Conservation (phyloP, 2,797 vertebrate genomes). For the Lithobates pipiens region DNA sequence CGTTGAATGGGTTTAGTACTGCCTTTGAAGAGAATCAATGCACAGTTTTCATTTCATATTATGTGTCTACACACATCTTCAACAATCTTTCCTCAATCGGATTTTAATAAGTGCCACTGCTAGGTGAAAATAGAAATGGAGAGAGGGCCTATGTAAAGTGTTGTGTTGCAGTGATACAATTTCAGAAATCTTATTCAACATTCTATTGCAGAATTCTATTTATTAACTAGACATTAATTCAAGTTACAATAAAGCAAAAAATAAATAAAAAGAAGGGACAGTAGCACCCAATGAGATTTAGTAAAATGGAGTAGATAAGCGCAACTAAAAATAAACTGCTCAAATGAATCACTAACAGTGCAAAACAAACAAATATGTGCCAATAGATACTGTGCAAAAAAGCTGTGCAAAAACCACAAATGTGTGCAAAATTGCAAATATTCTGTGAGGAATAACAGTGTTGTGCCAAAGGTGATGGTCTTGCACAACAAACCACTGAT, state of each 20-base stretch:
- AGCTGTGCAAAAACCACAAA: too few relatives aligned
- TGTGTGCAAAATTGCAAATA: too few relatives aligned
- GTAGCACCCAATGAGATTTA: too few relatives aligned
- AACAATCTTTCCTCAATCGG: constrained; percentile 1
- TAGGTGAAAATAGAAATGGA: constrained; percentile 18
- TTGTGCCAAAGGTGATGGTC: too few relatives aligned
- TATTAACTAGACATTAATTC: background rate
- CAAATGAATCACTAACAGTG: too few relatives aligned
- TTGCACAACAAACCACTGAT: too few relatives aligned
- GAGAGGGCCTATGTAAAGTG: background rate
- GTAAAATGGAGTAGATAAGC: too few relatives aligned
- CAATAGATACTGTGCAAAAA: too few relatives aligned
- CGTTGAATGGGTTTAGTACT: background rate
- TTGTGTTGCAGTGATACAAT: constrained; percentile 1
- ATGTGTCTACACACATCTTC: constrained; percentile 16
- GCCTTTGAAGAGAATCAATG: background rate
- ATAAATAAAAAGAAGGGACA: too few relatives aligned
- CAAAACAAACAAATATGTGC: too few relatives aligned
- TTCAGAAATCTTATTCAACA: background rate
- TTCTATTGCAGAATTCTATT: background rate
- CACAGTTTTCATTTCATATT: background rate
- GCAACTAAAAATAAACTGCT: too few relatives aligned
- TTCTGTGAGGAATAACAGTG: too few relatives aligned
- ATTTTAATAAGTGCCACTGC: constrained; percentile 16
- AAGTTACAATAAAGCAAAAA: background rate